These are phyloP conservation scores for Drosophila chauvacae DNA, from an alignment of 1,140 invertebrate genomes.

Conservation along the genomic window DNA sequence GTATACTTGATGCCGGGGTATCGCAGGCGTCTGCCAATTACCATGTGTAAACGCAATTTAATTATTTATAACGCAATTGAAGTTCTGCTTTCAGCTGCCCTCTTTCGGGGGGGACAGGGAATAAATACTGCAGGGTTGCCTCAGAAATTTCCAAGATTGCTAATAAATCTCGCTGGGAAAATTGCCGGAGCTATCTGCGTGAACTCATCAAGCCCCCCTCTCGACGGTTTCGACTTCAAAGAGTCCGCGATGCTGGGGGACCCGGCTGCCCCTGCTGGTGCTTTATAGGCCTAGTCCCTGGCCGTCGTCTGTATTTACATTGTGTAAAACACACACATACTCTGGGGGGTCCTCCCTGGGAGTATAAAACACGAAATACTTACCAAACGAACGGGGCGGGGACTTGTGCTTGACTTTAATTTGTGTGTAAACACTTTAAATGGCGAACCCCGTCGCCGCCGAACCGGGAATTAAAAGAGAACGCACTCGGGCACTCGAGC, in stretches of 20 bases:
- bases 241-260: constrained; percentile 25
- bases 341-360: constrained; percentile 23
- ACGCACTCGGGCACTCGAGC: constrained; percentile 43
- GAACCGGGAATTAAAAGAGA: constrained; percentile 48
- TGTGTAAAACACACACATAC: constrained; percentile 54
- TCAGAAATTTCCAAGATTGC: constrained; percentile 28
- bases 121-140: constrained; percentile 39
- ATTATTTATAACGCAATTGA: constrained; percentile 71
- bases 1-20: constrained; percentile 16
- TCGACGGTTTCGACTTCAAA: constrained; percentile 43
- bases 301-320: constrained; percentile 68
- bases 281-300: constrained; percentile 40
- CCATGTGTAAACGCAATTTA: constrained; percentile 70
- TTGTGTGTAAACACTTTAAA: constrained; percentile 81
- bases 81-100: constrained; percentile 47
- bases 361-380: constrained; percentile 42
- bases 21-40: constrained; percentile 51
- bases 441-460: constrained; percentile 17
- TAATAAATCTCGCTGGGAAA: constrained; percentile 34
- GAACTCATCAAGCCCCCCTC: constrained; percentile 40
- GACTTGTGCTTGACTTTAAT: constrained; percentile 74
- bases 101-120: background rate
- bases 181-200: constrained; percentile 26
- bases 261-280: background rate
- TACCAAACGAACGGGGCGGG: constrained; percentile 8